These are phyloP conservation scores for Bombyx mandarina DNA, from an alignment of 1,140 invertebrate genomes.

Conservation along the genomic window DNA sequence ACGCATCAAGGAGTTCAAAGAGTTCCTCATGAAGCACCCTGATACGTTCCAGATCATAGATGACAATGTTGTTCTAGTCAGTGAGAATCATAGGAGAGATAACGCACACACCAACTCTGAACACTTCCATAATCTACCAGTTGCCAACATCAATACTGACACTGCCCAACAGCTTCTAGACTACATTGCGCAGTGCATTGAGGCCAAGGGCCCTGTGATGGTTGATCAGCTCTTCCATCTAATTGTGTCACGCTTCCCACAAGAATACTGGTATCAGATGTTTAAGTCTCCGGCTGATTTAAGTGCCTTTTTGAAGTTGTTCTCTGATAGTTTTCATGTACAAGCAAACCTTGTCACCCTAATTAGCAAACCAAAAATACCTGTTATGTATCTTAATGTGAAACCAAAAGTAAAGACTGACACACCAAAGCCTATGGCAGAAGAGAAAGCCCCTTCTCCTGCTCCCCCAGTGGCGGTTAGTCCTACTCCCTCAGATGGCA, in stretches of 20 bases:
- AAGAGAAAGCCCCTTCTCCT: conserved; percentile 48
- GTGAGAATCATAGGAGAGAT: conserved; percentile 73
- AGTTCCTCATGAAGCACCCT: conserved; percentile 88
- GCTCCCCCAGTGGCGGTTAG: conserved; percentile 47
- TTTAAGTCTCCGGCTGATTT: conserved; percentile 91
- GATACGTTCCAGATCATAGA: conserved; percentile 92
- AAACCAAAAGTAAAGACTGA: conserved; percentile 65
- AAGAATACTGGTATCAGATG: conserved; percentile 84
- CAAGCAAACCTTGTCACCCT: conserved; percentile 90
- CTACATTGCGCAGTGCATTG: conserved; percentile 84
- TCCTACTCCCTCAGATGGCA: conserved; percentile 60
- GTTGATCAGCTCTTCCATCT: conserved; percentile 89
- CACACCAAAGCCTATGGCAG: conserved; percentile 53
- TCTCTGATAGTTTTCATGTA: conserved; percentile 91
- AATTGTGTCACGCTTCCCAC: conserved; percentile 83
- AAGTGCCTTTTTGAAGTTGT: conserved; percentile 89
- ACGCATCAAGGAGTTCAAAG: conserved; percentile 93
- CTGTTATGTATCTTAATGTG: conserved; percentile 69
- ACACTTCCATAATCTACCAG: conserved; percentile 77
- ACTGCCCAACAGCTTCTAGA: conserved; percentile 82
- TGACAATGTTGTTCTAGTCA: conserved; percentile 80
- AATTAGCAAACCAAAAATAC: conserved; percentile 79
- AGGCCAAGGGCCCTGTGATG: conserved; percentile 83
- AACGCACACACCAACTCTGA: conserved; percentile 71
- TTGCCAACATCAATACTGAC: conserved; percentile 85